phyloP scores from a whole-genome alignment of 2,113 vertebrate species.

The Dicerorhinus sumatrensis region DNA sequence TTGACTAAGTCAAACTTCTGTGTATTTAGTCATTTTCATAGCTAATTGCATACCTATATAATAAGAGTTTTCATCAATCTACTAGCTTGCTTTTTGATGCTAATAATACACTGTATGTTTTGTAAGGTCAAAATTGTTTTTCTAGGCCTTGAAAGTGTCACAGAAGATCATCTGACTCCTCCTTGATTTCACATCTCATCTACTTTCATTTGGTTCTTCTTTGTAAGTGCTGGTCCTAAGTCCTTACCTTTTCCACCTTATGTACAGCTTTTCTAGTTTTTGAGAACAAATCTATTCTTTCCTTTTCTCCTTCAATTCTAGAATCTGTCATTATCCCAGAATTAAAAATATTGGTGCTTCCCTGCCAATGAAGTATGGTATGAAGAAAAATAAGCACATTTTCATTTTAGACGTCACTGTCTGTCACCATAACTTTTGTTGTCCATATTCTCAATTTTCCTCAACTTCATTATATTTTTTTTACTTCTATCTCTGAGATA shows the following conservation, averaged over 20 bases:
- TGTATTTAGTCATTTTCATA: background rate
- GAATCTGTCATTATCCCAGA: conserved; percentile 2
- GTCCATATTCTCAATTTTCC: background rate
- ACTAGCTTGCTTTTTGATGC: background rate
- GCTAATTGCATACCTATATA: background rate
- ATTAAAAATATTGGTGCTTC: background rate
- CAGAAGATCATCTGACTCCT: background rate
- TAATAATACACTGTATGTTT: background rate
- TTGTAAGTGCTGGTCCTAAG: background rate
- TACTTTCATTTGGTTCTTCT: background rate
- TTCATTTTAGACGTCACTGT: background rate
- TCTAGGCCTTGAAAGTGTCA: background rate
- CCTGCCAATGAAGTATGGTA: background rate
- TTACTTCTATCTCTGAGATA: background rate
- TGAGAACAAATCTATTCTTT: background rate
- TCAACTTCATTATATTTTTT: background rate
- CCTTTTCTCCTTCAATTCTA: conserved; percentile 24
- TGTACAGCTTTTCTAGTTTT: background rate
- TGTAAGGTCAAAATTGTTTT: background rate
- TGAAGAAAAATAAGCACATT: background rate
- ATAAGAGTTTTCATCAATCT: background rate
- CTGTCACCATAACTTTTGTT: background rate
- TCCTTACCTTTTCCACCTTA: background rate
- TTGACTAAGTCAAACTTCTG: background rate
- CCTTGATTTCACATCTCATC: background rate